Evolutionary conservation across 2,888 invertebrate species (phyloP), one percentile per base, ranked within the genome.

Genomic region (Cinara cedri): DNA sequence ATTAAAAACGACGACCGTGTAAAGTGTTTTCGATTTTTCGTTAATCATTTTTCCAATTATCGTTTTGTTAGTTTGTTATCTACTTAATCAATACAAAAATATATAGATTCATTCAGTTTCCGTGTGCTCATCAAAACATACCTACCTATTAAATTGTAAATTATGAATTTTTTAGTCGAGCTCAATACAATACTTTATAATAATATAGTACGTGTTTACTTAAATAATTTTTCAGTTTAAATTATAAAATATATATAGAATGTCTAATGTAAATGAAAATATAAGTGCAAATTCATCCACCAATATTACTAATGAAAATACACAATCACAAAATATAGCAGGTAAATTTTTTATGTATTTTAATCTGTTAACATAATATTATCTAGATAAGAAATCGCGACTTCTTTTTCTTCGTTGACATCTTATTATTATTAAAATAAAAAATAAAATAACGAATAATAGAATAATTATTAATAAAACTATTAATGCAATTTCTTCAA

Each of bases 401-500:
- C 72, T 81, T 21, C 71, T 70, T 66, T 66, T 76, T 75, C 62
- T 80, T 19, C 74, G 21, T 65, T 80, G 76, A 87, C 89, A 90
- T 80, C 89, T 86, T 72, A 91, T 88, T 2, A 89, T 84, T 82
- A 89, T 85, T 57, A 90, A 74, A 34, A 83, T 86, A 3, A 91
- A 84, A 0, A 90, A 83, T 6, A 89, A 85, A 51, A 74, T 24
- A 0, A 74, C 6, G 62, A 93, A 87, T 0, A 93, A 84, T 0
- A 91, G 86, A 72, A 93, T 86, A 0, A 90, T 84, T 3, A 93
- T 84, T 21, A 51, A 74, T 3, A 94, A 84, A 0, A 88, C 88
- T 1, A 92, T 93, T 0, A 94, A 84, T 0, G 91, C 90, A 81
- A 94, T 92, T 74, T 84, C 83, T 26, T 83, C 82, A 19, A 82